phyloP scores from a whole-genome alignment of 2,113 vertebrate species.

The Peromyscus maniculatus region DNA sequence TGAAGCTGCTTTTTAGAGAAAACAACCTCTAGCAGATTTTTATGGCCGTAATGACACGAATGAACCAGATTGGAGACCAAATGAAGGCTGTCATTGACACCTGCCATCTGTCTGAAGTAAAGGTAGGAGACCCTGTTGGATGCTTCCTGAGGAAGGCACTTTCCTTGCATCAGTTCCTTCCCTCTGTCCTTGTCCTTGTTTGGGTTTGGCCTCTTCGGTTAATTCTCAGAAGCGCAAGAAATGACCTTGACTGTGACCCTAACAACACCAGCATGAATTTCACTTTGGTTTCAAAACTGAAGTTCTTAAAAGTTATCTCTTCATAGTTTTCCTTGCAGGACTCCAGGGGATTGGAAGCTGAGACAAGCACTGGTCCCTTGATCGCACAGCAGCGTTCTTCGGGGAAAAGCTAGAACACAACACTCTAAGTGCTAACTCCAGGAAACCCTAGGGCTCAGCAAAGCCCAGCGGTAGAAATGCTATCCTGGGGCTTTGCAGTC shows the following conservation, averaged over 20 bases:
- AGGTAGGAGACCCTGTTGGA: neutral
- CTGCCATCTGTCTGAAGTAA: neutral
- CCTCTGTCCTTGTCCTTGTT: neutral
- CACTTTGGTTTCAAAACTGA: constrained; percentile 40
- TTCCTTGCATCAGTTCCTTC: neutral
- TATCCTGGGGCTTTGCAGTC: neutral
- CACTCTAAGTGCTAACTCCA: neutral
- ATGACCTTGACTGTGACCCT: neutral
- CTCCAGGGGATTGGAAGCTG: neutral
- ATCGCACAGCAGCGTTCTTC: neutral
- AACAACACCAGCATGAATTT: neutral
- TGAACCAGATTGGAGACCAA: neutral
- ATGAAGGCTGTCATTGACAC: neutral
- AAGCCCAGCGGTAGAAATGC: neutral
- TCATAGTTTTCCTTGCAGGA: neutral
- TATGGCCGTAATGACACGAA: neutral
- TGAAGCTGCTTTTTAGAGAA: constrained; percentile 51
- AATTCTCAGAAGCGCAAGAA: constrained; percentile 15
- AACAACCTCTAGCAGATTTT: constrained; percentile 6
- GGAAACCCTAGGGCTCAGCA: neutral
- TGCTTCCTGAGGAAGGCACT: neutral
- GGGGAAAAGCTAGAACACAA: neutral
- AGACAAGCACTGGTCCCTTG: neutral
- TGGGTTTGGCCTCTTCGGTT: neutral
- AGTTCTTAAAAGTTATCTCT: constrained; percentile 49